A percentile compares a stretch with the other conserved stretches of the same genome.
These are phyloP conservation scores for Drosophila sp. DNA, from an alignment of 1,140 invertebrate species.

Conservation along the genomic window DNA sequence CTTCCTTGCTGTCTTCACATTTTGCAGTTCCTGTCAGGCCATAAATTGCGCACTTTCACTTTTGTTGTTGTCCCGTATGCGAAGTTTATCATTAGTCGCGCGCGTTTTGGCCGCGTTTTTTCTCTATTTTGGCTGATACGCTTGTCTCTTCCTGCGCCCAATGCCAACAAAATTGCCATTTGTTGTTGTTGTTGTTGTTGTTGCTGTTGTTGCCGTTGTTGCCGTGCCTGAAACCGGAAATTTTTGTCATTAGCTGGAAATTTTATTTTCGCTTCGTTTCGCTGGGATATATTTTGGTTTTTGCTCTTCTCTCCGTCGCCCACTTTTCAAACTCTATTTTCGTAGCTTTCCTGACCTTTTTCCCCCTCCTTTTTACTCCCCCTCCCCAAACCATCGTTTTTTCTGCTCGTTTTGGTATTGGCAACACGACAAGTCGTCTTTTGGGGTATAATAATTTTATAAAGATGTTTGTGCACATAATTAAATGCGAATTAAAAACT, in stretches of 20 bases:
- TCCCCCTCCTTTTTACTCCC: not conserved
- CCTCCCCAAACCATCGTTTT: no score
- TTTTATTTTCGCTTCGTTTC: constrained; percentile 75
- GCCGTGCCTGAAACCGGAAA: constrained; percentile 63
- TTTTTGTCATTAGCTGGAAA: constrained; percentile 78
- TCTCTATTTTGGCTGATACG: constrained; percentile 18
- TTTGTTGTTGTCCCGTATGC: constrained; percentile 41
- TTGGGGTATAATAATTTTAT: constrained; percentile 27
- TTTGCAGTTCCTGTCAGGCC: constrained; percentile 38
- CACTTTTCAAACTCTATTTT: constrained; percentile 44
- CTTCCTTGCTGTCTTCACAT: no score
- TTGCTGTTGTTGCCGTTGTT: constrained; percentile 32
- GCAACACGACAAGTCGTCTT: constrained; percentile 17
- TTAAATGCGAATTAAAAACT: constrained; percentile 37
- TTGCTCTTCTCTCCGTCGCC: constrained; percentile 21
- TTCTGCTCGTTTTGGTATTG: constrained; percentile 1
- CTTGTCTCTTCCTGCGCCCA: constrained; percentile 44
- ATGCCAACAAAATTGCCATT: constrained; percentile 43
- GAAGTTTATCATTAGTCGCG: constrained; percentile 48
- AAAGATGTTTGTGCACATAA: constrained; percentile 37
- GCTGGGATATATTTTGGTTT: constrained; percentile 42
- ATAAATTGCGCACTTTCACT: constrained; percentile 59
- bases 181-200: constrained; percentile 24
- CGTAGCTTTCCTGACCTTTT: constrained; percentile 54
- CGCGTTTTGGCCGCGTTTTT: constrained; percentile 43